A percentile compares a stretch with the other conserved stretches of the same genome.
Evolutionary conservation across 2,888 invertebrate genomes (phyloP).

Genomic region (Diplazon laetatorius): DNA sequence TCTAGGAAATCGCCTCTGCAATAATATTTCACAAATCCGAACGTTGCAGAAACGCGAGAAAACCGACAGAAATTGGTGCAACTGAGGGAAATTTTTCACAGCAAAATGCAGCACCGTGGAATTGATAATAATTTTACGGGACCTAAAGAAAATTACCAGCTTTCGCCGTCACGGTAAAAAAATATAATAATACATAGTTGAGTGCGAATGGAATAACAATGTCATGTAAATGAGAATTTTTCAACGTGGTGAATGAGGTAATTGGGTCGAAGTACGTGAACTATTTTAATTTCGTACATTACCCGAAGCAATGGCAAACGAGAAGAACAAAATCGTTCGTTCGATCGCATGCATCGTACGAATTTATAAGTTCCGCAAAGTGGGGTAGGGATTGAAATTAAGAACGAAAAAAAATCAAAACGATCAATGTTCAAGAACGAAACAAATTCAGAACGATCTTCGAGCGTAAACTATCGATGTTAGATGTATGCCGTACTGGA

Average conservation of each 20-base stretch:
- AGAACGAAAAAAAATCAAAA: too few species aligned
- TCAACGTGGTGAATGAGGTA: slow-evolving; percentile 31
- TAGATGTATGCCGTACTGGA: too few species aligned
- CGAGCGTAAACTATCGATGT: too few species aligned
- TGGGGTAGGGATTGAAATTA: too few species aligned
- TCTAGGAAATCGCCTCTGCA: not conserved
- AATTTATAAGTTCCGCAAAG: not conserved
- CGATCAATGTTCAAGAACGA: too few species aligned
- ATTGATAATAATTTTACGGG: not conserved
- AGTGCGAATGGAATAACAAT: slow-evolving; percentile 34
- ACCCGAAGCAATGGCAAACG: not conserved
- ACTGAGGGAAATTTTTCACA: not conserved
- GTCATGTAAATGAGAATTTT: slow-evolving; percentile 47
- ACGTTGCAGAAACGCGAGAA: not conserved
- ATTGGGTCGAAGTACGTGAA: slow-evolving; percentile 28
- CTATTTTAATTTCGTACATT: not conserved
- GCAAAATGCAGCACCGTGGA: not conserved
- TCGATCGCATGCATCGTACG: slow-evolving; percentile 13
- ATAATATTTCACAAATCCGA: not conserved
- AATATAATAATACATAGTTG: slow-evolving; percentile 41
- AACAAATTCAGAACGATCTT: too few species aligned
- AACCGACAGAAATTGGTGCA: too few species aligned
- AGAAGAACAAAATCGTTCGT: slow-evolving; percentile 22
- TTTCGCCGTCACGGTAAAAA: slow-evolving; percentile 33
- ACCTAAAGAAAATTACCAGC: not conserved